Base-by-base conservation (phyloP, 1,140 invertebrate species). In the Gonatopus flavifemur region DNA sequence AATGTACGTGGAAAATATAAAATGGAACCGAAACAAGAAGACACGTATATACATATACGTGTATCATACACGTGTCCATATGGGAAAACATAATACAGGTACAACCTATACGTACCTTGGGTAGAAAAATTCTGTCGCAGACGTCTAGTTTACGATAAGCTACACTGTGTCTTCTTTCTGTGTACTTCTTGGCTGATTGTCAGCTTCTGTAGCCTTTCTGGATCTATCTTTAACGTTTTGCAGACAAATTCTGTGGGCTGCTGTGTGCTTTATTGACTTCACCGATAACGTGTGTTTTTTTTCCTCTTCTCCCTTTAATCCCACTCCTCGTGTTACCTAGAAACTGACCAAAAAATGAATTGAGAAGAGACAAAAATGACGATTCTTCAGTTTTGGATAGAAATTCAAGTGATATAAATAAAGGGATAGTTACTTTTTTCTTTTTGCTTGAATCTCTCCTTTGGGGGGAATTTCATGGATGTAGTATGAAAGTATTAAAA, bases 131-230 rank as follows among this genome's bases (percentile, higher is more conserved):
- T 71, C 71, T 71, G 67, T 55, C 62, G 55, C 40, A 60, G 69
- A 72, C 70, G 64, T 72, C 65, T 70, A 47, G 49, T 39, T 55
- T 43, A 54, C 64, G 66, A 70, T 72, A 70, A 73, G 65, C 69
- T 66, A 68, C 54, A 45, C 22, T 49, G 40, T 32, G n/a, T n/a
- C n/a, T n/a, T n/a, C n/a, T n/a, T n/a, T n/a, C n/a, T n/a, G n/a
- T n/a, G n/a, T n/a, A n/a, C n/a, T n/a, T n/a, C n/a, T n/a, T n/a
- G n/a, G n/a, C n/a, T n/a, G n/a, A n/a, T n/a, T n/a, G n/a, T n/a
- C n/a, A n/a, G n/a, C n/a, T n/a, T n/a, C n/a, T n/a, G 51, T 57
- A 43, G 46, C 38, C 59, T 56, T 45, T 58, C 53, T 50, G 59
- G 59, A 66, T 61, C 60, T 69, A 55, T 52, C 33, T 40, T n/a